Percentiles rank a stretch among this genome's conserved stretches.
Conservation (phyloP, 2,888 invertebrate species). For the Muscina levida region DNA sequence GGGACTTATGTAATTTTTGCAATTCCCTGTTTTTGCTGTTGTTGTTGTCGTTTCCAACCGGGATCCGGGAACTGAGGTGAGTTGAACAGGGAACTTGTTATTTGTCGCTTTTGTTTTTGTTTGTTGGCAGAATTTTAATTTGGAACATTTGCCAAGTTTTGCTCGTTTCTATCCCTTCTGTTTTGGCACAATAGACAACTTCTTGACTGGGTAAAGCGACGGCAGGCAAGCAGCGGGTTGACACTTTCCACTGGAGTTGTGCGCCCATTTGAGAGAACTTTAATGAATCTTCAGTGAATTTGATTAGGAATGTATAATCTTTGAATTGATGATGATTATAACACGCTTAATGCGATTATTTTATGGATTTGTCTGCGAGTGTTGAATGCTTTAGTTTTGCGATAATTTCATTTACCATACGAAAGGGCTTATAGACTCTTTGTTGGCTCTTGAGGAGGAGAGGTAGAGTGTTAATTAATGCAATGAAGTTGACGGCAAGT, state of each 20-base stretch:
- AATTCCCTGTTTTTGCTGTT: conserved; percentile 29
- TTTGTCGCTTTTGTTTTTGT: conserved; percentile 20
- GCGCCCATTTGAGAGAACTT: conserved; percentile 25
- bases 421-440: too few species aligned
- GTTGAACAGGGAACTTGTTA: conserved; percentile 24
- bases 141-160: conserved; percentile 55
- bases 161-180: not conserved
- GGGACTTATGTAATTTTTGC: conserved; percentile 53
- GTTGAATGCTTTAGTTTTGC: not conserved
- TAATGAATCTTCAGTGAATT: conserved; percentile 36
- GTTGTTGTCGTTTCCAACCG: not conserved
- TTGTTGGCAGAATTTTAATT: conserved; percentile 47
- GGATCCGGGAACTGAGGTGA: not conserved
- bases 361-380: conserved; percentile 33
- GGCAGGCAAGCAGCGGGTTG: not conserved
- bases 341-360: conserved; percentile 34
- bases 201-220: not conserved
- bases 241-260: conserved; percentile 7
- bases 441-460: too few species aligned
- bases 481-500: too few species aligned
- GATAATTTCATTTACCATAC: not conserved
- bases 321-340: conserved; percentile 37
- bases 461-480: too few species aligned
- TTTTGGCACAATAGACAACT: not conserved
- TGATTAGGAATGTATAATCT: conserved; percentile 31